Evolutionary conservation across 1,140 invertebrate genomes (phyloP).

Genomic region (Bicyclus anynana): DNA sequence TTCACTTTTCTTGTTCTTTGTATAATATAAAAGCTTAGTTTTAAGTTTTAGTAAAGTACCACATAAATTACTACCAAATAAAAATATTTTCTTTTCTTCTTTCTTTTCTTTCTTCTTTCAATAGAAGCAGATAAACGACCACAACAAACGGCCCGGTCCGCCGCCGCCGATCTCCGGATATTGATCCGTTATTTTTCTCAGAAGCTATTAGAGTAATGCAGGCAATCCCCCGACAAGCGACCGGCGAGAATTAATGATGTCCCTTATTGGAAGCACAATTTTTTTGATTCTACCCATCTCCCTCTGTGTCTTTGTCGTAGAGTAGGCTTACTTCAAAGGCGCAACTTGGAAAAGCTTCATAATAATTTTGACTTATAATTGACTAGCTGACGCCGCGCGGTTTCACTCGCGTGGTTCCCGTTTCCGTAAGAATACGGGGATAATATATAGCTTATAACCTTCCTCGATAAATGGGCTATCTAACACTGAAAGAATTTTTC

Average conservation of each 20-base stretch:
- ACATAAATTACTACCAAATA: too few relatives aligned
- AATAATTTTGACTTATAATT: background rate
- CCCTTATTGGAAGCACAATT: conserved; percentile 74
- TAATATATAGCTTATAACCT: too few relatives aligned
- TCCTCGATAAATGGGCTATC: too few relatives aligned
- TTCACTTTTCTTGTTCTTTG: too few relatives aligned
- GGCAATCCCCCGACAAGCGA: conserved; percentile 54
- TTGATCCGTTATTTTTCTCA: conserved; percentile 69
- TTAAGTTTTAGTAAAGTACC: too few relatives aligned
- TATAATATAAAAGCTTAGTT: too few relatives aligned
- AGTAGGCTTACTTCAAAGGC: background rate
- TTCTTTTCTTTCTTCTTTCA: background rate
- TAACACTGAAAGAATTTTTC: too few relatives aligned
- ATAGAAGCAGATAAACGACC: conserved; percentile 34
- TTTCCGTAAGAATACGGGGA: too few relatives aligned
- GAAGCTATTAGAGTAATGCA: conserved; percentile 64
- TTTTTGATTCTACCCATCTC: conserved; percentile 61
- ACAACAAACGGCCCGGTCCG: conserved; percentile 28
- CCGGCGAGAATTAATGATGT: conserved; percentile 71
- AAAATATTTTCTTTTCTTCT: too few relatives aligned
- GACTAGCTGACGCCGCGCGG: too few relatives aligned
- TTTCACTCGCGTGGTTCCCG: too few relatives aligned
- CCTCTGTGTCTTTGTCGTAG: conserved; percentile 27
- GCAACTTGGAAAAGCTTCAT: background rate
- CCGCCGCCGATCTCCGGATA: conserved; percentile 38